Evolutionary conservation across 2,113 vertebrate genomes (phyloP), one percentile per base, ranked within the genome.

Genomic region (Cyprinodon tularosa): DNA sequence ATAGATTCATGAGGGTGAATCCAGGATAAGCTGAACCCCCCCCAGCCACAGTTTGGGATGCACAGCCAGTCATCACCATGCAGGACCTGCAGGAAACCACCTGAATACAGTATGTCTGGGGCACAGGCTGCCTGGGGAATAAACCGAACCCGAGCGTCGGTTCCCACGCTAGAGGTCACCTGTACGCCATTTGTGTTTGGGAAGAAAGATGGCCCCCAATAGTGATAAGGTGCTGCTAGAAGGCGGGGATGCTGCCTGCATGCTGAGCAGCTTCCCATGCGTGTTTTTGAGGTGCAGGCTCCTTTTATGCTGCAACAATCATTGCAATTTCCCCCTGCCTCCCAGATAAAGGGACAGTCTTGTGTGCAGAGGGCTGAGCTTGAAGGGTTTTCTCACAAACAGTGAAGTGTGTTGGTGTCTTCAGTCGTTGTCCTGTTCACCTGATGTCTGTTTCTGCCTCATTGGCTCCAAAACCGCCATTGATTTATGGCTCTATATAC

Each of bases 381-480:
- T 15, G 12, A 39, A 40, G 62, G 62, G 1, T 36, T n/a, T 1
- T 37, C n/a, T 22, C 7, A 22, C 69, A 14, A 75, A 20, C 2
- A 12, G 3, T 39, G 6, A 37, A 47, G 4, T 79, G 53, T 75
- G 5, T 53, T 42, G 67, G 12, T 77, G n/a, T 71, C 14, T 70
- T 61, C 69, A 76, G 59, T 68, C 68, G 40, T 77, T 64, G 53
- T 84, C 71, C 74, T 63, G 71, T 79, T 79, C 72, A 83, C 64
- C 72, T 71, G 68, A 81, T 73, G 66, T 87, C 39, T 3, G 59
- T 71, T 68, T 78, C 71, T 81, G 86, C 86, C 83, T 87, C 88
- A 89, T 91, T 85, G 71, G 77, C 73, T 80, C 74, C 67, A 69
- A 70, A 90, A 90, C 80, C 73, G 76, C 71, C 75, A 77, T 82